Evolutionary conservation across 2,888 invertebrate genomes (phyloP).

Genomic region (Elmis aenea): DNA sequence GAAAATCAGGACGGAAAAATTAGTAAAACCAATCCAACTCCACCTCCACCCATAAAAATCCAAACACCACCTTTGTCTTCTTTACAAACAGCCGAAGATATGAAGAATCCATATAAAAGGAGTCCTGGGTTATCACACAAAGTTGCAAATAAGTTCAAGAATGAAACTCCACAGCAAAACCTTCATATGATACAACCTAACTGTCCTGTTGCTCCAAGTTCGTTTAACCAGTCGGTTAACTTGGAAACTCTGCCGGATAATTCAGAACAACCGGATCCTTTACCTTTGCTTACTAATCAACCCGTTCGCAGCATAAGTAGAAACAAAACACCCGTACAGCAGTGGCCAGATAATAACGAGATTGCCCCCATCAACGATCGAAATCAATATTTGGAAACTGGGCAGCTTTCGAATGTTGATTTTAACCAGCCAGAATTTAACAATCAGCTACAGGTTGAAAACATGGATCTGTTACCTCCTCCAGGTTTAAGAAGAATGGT

Average conservation of each 20-base stretch:
- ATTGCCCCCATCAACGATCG: conserved; percentile 64
- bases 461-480: conserved; percentile 53
- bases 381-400: conserved; percentile 73
- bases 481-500: conserved; percentile 62
- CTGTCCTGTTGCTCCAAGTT: conserved; percentile 41
- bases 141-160: conserved; percentile 34
- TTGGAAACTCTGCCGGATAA: conserved; percentile 65
- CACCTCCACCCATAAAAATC: conserved; percentile 32
- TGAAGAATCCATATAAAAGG: conserved; percentile 38
- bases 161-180: conserved; percentile 27
- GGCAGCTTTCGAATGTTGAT: conserved; percentile 59
- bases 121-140: conserved; percentile 46
- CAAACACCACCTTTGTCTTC: conserved; percentile 26
- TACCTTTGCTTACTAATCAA: conserved; percentile 28
- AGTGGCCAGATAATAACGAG: conserved; percentile 52
- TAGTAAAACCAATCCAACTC: conserved; percentile 39
- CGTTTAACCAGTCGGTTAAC: conserved; percentile 51
- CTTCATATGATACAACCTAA: conserved; percentile 35
- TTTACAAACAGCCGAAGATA: conserved; percentile 23
- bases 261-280: conserved; percentile 58
- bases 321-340: conserved; percentile 12
- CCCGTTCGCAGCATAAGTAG: conserved; percentile 8
- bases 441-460: conserved; percentile 17
- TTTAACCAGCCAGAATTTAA: conserved; percentile 19
- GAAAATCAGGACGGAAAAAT: conserved; percentile 20